Conservation (phyloP, 2,888 invertebrate species). For the Labia minor region DNA sequence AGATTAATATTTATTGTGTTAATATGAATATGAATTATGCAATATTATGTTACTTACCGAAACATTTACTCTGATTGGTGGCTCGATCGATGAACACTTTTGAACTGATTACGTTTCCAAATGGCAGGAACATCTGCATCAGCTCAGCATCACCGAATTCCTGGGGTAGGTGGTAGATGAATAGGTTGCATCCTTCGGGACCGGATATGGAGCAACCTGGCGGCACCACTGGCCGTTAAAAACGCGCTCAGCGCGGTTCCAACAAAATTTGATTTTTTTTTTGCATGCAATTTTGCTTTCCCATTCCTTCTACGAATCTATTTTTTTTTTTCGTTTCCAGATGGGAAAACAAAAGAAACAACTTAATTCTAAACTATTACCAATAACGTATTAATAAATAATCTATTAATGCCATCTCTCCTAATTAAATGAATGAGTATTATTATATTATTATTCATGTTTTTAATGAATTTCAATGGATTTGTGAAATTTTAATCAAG, state of each 20-base stretch:
- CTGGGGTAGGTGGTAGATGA: constrained; percentile 99
- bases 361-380: not conserved
- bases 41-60: constrained; percentile 76
- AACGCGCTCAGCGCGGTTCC: constrained; percentile 7
- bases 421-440: too few species aligned
- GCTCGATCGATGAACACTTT: constrained; percentile 99
- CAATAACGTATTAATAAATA: too few species aligned
- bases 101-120: constrained; percentile 98
- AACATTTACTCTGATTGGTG: constrained; percentile 99
- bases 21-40: too few species aligned
- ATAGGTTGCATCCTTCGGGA: constrained; percentile 99
- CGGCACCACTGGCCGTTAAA: constrained; percentile 4
- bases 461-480: too few species aligned
- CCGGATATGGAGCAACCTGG: constrained; percentile 91
- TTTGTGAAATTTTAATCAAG: too few species aligned
- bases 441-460: too few species aligned
- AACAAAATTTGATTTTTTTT: not conserved
- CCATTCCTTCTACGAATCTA: constrained; percentile 19
- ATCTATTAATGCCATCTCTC: too few species aligned
- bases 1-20: too few species aligned
- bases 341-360: not conserved
- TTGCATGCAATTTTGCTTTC: constrained; percentile 16
- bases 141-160: constrained; percentile 98
- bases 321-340: not conserved
- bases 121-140: constrained; percentile 99